Conservation (phyloP, 2,113 vertebrate species). For the Rhinolophus sinicus region DNA sequence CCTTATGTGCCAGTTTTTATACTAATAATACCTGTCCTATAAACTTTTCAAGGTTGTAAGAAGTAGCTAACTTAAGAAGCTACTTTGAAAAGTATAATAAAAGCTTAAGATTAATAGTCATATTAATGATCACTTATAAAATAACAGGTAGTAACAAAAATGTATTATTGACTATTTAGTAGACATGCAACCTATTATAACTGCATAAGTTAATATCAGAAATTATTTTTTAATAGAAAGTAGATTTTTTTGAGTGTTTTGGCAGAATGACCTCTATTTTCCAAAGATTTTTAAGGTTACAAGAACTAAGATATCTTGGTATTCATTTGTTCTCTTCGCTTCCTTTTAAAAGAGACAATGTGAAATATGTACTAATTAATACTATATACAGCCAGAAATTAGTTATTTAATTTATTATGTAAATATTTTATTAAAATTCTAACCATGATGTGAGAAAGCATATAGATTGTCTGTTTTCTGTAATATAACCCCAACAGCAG, state of each 20-base stretch:
- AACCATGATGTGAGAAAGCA: not conserved
- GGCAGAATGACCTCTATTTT: not conserved
- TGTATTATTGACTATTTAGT: not conserved
- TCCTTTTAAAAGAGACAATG: not conserved
- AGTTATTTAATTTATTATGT: not conserved
- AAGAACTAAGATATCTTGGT: not conserved
- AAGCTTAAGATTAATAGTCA: not conserved
- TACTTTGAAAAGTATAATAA: conserved; percentile 22
- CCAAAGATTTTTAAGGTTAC: not conserved
- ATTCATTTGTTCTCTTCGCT: not conserved
- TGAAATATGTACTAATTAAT: not conserved
- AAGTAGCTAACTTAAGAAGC: not conserved
- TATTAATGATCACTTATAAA: conserved; percentile 6
- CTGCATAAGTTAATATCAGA: not conserved
- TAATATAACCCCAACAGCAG: not conserved
- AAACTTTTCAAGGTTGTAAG: not conserved
- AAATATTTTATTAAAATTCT: not conserved
- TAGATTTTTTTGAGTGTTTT: conserved; percentile 30
- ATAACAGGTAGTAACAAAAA: not conserved
- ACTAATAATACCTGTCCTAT: not conserved
- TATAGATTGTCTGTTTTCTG: not conserved
- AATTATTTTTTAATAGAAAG: conserved; percentile 20
- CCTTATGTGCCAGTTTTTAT: not conserved
- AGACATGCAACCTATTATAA: not conserved
- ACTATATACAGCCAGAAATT: not conserved